Percentiles rank a stretch among this genome's conserved stretches.
These are phyloP conservation scores for Onychostruthus taczanowskii DNA, from an alignment of 2,113 vertebrate genomes.

Conservation along the genomic window DNA sequence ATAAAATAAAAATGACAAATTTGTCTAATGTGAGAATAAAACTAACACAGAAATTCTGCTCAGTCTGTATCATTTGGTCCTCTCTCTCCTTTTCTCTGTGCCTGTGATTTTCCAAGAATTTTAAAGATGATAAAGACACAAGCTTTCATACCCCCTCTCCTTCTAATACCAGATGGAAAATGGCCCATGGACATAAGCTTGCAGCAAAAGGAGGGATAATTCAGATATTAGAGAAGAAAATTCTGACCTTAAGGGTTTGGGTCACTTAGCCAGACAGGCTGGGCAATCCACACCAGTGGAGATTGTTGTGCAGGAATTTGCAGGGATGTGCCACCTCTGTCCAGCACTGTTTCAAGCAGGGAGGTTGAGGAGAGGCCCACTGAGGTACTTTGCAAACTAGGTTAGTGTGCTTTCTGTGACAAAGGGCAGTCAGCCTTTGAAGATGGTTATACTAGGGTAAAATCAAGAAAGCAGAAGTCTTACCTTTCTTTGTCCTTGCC, in stretches of 20 bases:
- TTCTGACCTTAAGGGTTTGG: fast-evolving
- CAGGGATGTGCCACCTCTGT: background rate
- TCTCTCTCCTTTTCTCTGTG: background rate
- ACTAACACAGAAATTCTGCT: background rate
- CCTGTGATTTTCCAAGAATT: background rate
- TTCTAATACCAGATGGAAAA: background rate
- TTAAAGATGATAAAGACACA: background rate
- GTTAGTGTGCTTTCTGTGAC: constrained; percentile 45
- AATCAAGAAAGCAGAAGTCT: constrained; percentile 35
- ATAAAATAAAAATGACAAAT: constrained; percentile 52
- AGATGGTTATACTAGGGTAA: background rate
- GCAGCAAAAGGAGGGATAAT: background rate
- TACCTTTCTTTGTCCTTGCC: constrained; percentile 19
- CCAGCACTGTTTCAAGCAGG: background rate
- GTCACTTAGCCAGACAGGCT: background rate
- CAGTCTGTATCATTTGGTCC: background rate
- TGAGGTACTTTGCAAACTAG: background rate
- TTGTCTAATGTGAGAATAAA: constrained; percentile 39
- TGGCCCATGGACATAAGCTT: background rate
- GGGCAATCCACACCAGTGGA: background rate
- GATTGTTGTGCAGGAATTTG: background rate
- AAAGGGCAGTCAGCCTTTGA: background rate
- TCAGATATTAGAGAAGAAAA: background rate
- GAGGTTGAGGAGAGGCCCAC: background rate
- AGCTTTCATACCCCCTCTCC: background rate